phyloP scores from a whole-genome alignment of 2,888 invertebrate species.

The Spatulosminthurus flaviceps region DNA sequence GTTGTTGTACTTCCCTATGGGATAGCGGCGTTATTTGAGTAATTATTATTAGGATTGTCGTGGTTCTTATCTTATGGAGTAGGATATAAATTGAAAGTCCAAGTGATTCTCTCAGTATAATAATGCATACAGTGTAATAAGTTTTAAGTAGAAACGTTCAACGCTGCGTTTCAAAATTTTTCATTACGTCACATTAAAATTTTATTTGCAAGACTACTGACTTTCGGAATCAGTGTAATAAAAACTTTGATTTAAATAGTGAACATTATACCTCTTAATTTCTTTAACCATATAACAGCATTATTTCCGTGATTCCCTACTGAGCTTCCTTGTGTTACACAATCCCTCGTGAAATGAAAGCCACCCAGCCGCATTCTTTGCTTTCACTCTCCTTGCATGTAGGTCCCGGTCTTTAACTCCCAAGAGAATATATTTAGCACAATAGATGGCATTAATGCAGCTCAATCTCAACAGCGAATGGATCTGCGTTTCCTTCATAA shows the following conservation, averaged over 20 bases:
- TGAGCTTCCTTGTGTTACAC: too few species aligned
- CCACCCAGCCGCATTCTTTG: too few species aligned
- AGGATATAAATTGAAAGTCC: neutral
- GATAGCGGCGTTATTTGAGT: neutral
- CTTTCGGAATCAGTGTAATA: neutral
- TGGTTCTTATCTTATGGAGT: neutral
- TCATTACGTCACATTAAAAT: neutral
- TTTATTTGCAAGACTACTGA: neutral
- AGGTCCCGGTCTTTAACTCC: too few species aligned
- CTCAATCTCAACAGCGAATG: too few species aligned
- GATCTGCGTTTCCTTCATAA: too few species aligned
- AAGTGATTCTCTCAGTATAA: slow-evolving; percentile 3
- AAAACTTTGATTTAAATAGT: neutral
- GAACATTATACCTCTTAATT: neutral
- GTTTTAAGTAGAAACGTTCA: neutral
- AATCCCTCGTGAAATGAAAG: too few species aligned
- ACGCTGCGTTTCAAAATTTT: slow-evolving; percentile 14
- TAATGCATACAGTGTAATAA: slow-evolving; percentile 5
- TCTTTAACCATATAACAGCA: too few species aligned
- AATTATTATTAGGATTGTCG: neutral
- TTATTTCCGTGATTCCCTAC: too few species aligned
- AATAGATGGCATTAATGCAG: too few species aligned
- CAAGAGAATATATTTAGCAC: too few species aligned
- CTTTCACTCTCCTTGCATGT: too few species aligned
- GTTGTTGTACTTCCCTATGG: neutral